A percentile compares a stretch with the other conserved stretches of the same genome.
Conservation (phyloP, 2,113 vertebrate genomes). For the Isichthys henryi region DNA sequence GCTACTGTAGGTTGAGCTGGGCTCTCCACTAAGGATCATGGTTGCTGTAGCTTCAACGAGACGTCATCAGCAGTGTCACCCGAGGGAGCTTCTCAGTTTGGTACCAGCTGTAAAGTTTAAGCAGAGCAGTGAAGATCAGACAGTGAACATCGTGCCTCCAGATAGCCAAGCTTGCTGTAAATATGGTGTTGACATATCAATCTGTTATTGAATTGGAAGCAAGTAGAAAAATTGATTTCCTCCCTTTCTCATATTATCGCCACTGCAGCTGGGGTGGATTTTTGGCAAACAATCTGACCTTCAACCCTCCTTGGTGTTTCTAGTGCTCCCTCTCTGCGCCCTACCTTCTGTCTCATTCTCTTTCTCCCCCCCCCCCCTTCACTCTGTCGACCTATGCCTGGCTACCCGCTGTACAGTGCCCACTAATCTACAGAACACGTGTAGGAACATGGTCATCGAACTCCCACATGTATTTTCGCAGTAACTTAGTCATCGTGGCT, state of each 20-base stretch:
- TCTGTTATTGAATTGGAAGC: neutral
- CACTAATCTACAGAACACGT: neutral
- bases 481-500: neutral
- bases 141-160: neutral
- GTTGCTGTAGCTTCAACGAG: neutral
- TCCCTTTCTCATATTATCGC: neutral
- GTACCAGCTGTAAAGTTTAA: neutral
- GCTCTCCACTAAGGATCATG: neutral
- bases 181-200: neutral
- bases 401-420: neutral
- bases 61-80: neutral
- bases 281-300: neutral
- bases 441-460: neutral
- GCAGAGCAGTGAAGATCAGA: neutral
- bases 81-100: neutral
- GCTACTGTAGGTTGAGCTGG: neutral
- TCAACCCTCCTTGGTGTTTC: neutral
- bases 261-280: neutral
- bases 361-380: neutral
- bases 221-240: neutral
- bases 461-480: neutral
- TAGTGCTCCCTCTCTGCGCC: neutral
- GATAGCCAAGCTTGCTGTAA: neutral
- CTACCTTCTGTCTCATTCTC: no score
- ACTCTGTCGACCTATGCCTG: neutral